Percentiles rank a stretch among this genome's conserved stretches.
These are phyloP conservation scores for Dynastes tityus DNA, from an alignment of 2,888 invertebrate species.

Conservation along the genomic window DNA sequence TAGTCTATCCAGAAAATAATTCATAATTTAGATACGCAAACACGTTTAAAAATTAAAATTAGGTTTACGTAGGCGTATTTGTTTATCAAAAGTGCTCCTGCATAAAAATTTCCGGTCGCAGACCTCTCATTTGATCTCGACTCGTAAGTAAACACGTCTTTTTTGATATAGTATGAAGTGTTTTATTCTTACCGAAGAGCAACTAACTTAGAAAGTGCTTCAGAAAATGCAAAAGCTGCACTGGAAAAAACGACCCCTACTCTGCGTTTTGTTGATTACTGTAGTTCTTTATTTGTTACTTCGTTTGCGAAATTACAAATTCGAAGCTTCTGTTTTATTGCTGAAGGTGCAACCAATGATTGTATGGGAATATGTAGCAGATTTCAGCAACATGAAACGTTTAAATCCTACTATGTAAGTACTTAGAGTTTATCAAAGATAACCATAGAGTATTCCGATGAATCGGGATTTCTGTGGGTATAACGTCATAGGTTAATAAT, in stretches of 20 bases:
- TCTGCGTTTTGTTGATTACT: slow-evolving; percentile 57
- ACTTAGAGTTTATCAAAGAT: slow-evolving; percentile 19
- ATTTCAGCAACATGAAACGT: slow-evolving; percentile 81
- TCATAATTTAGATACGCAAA: slow-evolving; percentile 22
- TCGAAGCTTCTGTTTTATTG: slow-evolving; percentile 72
- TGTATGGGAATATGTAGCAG: slow-evolving; percentile 84
- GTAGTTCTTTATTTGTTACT: slow-evolving; percentile 63
- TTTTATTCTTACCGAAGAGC: neutral
- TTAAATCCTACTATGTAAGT: slow-evolving; percentile 84
- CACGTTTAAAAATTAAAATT: slow-evolving; percentile 34
- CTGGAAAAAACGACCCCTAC: slow-evolving; percentile 63
- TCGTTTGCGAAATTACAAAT: slow-evolving; percentile 66
- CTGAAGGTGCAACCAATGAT: slow-evolving; percentile 74
- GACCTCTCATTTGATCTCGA: slow-evolving; percentile 3
- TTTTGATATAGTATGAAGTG: neutral
- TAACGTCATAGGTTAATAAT: no score
- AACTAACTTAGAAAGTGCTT: neutral
- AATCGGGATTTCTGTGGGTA: no score
- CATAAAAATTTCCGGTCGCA: slow-evolving; percentile 23
- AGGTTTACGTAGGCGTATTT: slow-evolving; percentile 31
- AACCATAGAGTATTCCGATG: no score
- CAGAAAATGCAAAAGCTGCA: slow-evolving; percentile 62
- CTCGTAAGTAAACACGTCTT: neutral
- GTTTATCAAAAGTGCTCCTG: slow-evolving; percentile 24
- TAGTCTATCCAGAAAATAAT: neutral